Conservation (phyloP, 1,140 invertebrate genomes). For the Varroa destructor region DNA sequence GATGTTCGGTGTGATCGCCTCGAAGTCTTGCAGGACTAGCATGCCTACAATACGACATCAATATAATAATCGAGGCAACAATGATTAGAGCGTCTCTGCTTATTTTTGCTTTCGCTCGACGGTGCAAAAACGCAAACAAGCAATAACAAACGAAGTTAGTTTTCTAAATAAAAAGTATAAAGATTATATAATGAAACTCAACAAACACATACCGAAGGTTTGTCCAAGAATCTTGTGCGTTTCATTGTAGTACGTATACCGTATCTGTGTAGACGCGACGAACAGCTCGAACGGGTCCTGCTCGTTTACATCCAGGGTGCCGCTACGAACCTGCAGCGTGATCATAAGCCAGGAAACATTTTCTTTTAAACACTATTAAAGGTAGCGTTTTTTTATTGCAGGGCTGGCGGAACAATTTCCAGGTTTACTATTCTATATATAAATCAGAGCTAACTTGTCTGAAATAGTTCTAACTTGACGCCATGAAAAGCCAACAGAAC, state of each 20-base stretch:
- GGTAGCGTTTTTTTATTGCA: no score
- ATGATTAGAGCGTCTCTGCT: constrained; percentile 23
- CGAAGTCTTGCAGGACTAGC: constrained; percentile 68
- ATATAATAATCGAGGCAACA: neutral
- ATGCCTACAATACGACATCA: constrained; percentile 32
- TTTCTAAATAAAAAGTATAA: neutral
- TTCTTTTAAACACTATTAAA: no score
- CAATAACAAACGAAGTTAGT: neutral
- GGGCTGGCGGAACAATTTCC: no score
- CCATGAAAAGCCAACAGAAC: no score
- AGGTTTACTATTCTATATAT: no score
- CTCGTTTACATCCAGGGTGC: constrained; percentile 78
- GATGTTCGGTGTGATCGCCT: constrained; percentile 95
- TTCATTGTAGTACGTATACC: constrained; percentile 90
- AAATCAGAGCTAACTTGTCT: no score
- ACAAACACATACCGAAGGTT: constrained; percentile 79
- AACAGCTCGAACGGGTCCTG: constrained; percentile 96
- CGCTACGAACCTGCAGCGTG: constrained; percentile 55
- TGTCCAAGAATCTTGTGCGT: constrained; percentile 95
- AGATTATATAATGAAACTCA: neutral
- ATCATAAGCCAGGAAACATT: no score
- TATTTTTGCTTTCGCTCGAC: neutral
- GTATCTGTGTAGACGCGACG: constrained; percentile 84
- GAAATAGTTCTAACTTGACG: no score
- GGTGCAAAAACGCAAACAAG: neutral